Evolutionary conservation across 1,140 invertebrate genomes (phyloP).

Genomic region (Drosophila malerkotliana): DNA sequence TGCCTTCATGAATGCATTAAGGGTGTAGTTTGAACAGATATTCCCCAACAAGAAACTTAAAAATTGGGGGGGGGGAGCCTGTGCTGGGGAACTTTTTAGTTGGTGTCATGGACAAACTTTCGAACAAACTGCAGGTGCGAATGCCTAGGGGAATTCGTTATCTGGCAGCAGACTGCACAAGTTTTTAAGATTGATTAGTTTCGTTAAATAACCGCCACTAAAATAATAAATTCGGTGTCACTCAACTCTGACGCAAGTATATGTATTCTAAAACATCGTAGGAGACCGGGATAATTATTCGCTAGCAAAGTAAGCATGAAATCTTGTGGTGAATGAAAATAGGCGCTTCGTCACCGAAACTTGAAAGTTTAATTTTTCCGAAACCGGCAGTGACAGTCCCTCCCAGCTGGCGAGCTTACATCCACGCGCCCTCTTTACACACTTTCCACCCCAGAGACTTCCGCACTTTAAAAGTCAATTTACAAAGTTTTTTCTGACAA

Average conservation of each 20-base stretch:
- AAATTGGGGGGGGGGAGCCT: not conserved
- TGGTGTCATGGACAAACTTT: not conserved
- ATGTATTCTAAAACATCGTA: too few species aligned
- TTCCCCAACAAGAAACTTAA: not conserved
- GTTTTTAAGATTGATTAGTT: not conserved
- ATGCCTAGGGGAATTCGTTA: not conserved
- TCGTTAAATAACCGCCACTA: not conserved
- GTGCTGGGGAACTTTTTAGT: not conserved
- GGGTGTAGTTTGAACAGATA: not conserved
- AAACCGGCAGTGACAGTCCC: not conserved
- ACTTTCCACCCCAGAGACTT: not conserved
- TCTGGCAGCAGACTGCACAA: not conserved
- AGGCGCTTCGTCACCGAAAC: conserved; percentile 30
- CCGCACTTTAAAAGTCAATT: conserved; percentile 75
- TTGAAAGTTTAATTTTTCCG: not conserved
- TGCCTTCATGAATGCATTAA: not conserved
- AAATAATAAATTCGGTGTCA: not conserved
- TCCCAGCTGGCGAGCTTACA: conserved; percentile 10
- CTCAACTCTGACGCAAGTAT: too few species aligned
- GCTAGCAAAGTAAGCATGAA: not conserved
- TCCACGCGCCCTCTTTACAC: conserved; percentile 4
- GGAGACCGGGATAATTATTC: not conserved
- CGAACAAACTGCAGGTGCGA: not conserved
- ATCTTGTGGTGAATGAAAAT: not conserved
- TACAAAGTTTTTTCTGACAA: conserved; percentile 55